Evolutionary conservation across 2,797 vertebrate genomes (phyloP).

Genomic region (Hippocampus kuda): DNA sequence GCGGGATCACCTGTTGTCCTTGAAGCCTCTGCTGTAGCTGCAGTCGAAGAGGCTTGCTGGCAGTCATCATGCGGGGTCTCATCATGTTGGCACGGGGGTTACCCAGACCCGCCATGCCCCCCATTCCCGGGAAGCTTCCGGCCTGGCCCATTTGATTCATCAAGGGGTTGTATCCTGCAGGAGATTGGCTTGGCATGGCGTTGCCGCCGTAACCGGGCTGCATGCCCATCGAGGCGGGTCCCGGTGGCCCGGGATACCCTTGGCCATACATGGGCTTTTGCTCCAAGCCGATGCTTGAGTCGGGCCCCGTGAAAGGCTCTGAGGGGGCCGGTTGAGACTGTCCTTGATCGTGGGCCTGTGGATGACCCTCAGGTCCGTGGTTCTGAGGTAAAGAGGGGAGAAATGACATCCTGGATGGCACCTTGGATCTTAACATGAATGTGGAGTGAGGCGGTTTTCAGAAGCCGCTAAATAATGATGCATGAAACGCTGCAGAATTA

Average conservation of each 20-base stretch:
- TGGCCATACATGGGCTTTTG: slow-evolving; percentile 84
- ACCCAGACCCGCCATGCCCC: slow-evolving; percentile 73
- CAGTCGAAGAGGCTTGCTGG: slow-evolving; percentile 86
- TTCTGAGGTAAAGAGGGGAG: slow-evolving; percentile 24
- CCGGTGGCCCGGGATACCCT: slow-evolving; percentile 80
- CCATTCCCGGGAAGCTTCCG: slow-evolving; percentile 69
- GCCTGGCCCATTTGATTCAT: slow-evolving; percentile 73
- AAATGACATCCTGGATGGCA: not conserved
- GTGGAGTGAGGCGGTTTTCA: not conserved
- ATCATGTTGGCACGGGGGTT: slow-evolving; percentile 78
- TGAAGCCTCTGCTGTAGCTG: slow-evolving; percentile 96
- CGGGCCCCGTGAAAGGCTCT: slow-evolving; percentile 78
- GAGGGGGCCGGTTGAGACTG: slow-evolving; percentile 57
- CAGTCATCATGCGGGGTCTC: slow-evolving; percentile 79
- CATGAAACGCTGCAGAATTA: not conserved
- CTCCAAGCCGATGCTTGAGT: slow-evolving; percentile 77
- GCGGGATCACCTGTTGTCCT: slow-evolving; percentile 69
- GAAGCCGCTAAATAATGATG: not conserved
- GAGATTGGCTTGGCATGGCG: slow-evolving; percentile 64
- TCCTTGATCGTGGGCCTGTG: slow-evolving; percentile 64
- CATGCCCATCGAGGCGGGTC: slow-evolving; percentile 76
- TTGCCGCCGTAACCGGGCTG: slow-evolving; percentile 68
- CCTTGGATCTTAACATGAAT: not conserved
- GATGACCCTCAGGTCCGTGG: slow-evolving; percentile 70
- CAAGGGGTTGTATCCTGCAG: slow-evolving; percentile 65